A percentile compares a stretch with the other conserved stretches of the same genome.
Evolutionary conservation across 1,140 invertebrate genomes (phyloP).

Genomic region (Drosophila paulistorum): DNA sequence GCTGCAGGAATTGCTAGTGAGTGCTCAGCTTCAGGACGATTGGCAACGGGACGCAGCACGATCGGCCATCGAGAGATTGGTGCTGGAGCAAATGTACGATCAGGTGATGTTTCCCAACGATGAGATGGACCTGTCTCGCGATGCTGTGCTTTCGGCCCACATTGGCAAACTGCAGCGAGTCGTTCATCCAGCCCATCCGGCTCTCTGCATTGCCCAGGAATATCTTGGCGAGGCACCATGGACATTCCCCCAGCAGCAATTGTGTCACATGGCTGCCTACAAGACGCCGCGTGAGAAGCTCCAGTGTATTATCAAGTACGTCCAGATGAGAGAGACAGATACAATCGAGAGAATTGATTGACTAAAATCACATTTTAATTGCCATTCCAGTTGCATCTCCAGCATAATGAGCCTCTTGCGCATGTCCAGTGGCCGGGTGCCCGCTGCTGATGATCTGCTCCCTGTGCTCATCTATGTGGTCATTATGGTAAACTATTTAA

Average conservation of each 20-base stretch:
- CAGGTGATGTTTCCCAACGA: slow-evolving; percentile 98
- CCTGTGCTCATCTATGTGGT: slow-evolving; percentile 98
- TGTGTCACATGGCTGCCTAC: slow-evolving; percentile 96
- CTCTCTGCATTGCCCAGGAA: slow-evolving; percentile 91
- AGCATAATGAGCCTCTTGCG: slow-evolving; percentile 97
- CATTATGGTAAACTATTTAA: slow-evolving; percentile 89
- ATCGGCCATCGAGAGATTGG: slow-evolving; percentile 90
- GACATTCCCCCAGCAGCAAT: slow-evolving; percentile 97
- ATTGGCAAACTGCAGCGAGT: slow-evolving; percentile 92
- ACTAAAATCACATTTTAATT: not conserved
- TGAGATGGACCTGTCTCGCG: slow-evolving; percentile 96
- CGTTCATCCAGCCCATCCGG: slow-evolving; percentile 92
- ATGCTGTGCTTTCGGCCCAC: slow-evolving; percentile 95
- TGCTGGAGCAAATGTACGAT: slow-evolving; percentile 95
- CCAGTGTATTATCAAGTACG: slow-evolving; percentile 85
- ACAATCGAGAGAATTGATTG: not conserved
- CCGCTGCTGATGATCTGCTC: slow-evolving; percentile 98
- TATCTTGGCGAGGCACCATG: slow-evolving; percentile 97
- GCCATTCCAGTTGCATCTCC: slow-evolving; percentile 91
- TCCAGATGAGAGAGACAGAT: not conserved
- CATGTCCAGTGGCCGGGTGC: slow-evolving; percentile 91
- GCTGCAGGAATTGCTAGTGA: slow-evolving; percentile 67
- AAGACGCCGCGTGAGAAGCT: slow-evolving; percentile 97
- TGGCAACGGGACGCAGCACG: slow-evolving; percentile 88
- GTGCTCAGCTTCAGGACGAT: slow-evolving; percentile 84